phyloP scores from a whole-genome alignment of 2,113 vertebrate species.

The Gobius niger region DNA sequence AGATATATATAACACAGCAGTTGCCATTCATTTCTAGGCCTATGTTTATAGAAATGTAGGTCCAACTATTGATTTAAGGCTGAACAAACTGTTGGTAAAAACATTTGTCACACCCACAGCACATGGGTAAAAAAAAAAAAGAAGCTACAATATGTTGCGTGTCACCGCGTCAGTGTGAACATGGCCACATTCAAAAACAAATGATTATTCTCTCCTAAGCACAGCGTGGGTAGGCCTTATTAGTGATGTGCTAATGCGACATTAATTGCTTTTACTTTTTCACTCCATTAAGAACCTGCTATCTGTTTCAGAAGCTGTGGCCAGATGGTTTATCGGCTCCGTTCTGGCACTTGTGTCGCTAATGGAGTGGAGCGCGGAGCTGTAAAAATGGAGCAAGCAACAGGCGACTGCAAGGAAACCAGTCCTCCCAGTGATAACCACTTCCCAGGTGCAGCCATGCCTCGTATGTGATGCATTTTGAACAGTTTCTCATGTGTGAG shows the following conservation, averaged over 20 bases:
- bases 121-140: no score
- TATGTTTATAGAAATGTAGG: no score
- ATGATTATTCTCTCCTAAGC: conserved; percentile 37
- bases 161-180: conserved; percentile 19
- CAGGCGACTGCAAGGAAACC: conserved; percentile 43
- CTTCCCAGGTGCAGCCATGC: conserved; percentile 14
- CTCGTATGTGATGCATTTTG: conserved; percentile 43
- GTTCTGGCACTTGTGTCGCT: conserved; percentile 49
- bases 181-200: conserved; percentile 39
- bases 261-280: conserved; percentile 79
- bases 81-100: background rate
- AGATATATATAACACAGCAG: no score
- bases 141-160: background rate
- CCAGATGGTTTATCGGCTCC: conserved; percentile 74
- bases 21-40: no score
- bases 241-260: conserved; percentile 75
- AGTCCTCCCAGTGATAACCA: conserved; percentile 38
- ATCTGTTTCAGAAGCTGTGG: conserved; percentile 67
- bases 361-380: conserved; percentile 65
- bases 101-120: background rate
- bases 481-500: background rate
- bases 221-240: conserved; percentile 66
- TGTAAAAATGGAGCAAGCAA: conserved; percentile 63
- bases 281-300: conserved; percentile 74
- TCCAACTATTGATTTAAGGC: no score